A percentile compares a stretch with the other conserved stretches of the same genome.
Conservation (phyloP, 2,888 invertebrate species). For the Pseudococcus viburni region DNA sequence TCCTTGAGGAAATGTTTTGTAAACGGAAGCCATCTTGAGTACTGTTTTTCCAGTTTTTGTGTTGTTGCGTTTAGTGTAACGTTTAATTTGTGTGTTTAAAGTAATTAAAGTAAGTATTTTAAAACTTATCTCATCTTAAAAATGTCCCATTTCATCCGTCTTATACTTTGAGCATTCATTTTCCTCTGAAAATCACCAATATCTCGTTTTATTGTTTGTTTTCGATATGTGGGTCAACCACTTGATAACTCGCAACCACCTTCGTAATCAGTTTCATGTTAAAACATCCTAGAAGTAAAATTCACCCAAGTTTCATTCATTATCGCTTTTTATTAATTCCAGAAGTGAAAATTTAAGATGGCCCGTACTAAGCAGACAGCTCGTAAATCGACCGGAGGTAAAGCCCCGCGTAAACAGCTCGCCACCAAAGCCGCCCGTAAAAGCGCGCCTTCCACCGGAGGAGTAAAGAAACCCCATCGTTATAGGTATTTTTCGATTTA, state of each 20-base stretch:
- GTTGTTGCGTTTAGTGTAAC: background rate
- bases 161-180: background rate
- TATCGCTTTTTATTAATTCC: background rate
- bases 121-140: background rate
- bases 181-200: background rate
- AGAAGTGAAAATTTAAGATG: conserved; percentile 70
- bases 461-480: conserved; percentile 75
- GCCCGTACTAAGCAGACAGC: conserved; percentile 76
- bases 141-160: background rate
- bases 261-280: background rate
- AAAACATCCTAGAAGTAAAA: background rate
- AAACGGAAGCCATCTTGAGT: conserved; percentile 22
- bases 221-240: background rate
- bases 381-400: conserved; percentile 75
- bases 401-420: conserved; percentile 75
- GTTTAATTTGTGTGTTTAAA: background rate
- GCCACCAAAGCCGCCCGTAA: conserved; percentile 75
- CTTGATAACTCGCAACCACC: background rate
- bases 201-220: background rate
- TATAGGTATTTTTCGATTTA: conserved; percentile 70
- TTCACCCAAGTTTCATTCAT: background rate
- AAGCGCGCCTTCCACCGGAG: conserved; percentile 75
- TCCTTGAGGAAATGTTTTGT: conserved; percentile 3
- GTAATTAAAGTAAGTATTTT: background rate
- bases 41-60: background rate